Evolutionary conservation across 2,888 invertebrate species (phyloP), one percentile per base, ranked within the genome.

Genomic region (Drosophila paranaensis): DNA sequence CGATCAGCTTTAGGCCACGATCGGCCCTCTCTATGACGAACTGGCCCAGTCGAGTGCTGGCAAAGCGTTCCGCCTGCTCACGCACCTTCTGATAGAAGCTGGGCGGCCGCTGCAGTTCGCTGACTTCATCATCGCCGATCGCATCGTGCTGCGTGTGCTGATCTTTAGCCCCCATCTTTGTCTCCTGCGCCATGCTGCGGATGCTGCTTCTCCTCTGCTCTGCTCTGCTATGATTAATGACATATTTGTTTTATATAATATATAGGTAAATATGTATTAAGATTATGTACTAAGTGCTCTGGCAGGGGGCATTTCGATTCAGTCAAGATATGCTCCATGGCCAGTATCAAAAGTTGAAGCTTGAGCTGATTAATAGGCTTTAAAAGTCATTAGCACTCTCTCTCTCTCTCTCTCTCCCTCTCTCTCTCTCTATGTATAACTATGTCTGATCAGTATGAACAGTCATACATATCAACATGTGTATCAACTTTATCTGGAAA

Each of bases 41-140:
- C 54, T 92, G 92, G 0, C 93, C 93, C 10, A 91, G 6, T 3
- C 75, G 75, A 3, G 90, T 92, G 63, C 85, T 76, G 30, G 93
- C 90, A 40, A 91, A 89, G 33, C 87, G 89, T 58, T 91, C 90
- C 16, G 88, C 86, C 57, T 84, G 72, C 56, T 81, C 74, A 46
- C 82, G 78, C 42, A 90, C 71, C 60, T 81, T 84, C 27, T 88
- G 79, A 66, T 88, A 85, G 62, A 88, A 70, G 65, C 65, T 81
- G 63, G 68, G 67, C 45, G 79, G 33, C 25, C 40, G 60, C 57
- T 72, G 81, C 64, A 79, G 77, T 74, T 90, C 83, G 61, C 71
- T 76, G 72, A 84, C 78, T 71, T 88, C 87, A 58, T 81, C 84
- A 46, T 81, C 80, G 6, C 57, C 88, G 66, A 86, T 77, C 64